phyloP scores from a whole-genome alignment of 2,888 invertebrate species.

The Brachypalpus laphriformis region DNA sequence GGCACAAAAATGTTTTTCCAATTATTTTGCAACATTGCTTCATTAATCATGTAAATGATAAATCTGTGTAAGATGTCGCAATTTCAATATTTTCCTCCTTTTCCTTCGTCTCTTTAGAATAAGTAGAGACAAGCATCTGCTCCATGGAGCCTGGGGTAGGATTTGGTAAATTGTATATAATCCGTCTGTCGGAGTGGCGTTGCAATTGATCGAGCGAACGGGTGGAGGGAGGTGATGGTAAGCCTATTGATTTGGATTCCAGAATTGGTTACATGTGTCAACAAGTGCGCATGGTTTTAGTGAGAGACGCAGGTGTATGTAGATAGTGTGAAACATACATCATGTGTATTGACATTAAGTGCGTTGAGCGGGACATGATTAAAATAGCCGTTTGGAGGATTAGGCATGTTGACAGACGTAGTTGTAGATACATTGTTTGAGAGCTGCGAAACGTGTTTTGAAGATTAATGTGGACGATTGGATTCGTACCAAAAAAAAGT shows the following conservation, averaged over 20 bases:
- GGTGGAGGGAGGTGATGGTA: not conserved
- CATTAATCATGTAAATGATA: slow-evolving; percentile 80
- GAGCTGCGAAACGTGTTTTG: slow-evolving; percentile 34
- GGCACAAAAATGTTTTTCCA: slow-evolving; percentile 78
- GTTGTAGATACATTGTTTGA: slow-evolving; percentile 41
- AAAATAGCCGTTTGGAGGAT: slow-evolving; percentile 25
- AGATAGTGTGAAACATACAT: slow-evolving; percentile 68
- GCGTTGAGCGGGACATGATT: slow-evolving; percentile 72
- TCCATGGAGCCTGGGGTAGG: slow-evolving; percentile 6
- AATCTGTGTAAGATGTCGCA: slow-evolving; percentile 76
- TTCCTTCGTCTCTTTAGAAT: not conserved
- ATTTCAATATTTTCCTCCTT: slow-evolving; percentile 24
- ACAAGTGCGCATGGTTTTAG: slow-evolving; percentile 51
- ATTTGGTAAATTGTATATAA: slow-evolving; percentile 53
- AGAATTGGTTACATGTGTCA: slow-evolving; percentile 69
- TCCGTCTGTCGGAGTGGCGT: slow-evolving; percentile 4
- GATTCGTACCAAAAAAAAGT: too few species aligned
- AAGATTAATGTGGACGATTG: slow-evolving; percentile 35
- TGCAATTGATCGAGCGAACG: not conserved
- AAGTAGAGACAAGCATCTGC: not conserved
- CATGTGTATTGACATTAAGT: slow-evolving; percentile 65
- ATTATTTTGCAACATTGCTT: slow-evolving; percentile 79
- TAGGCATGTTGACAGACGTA: slow-evolving; percentile 50
- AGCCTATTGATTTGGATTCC: slow-evolving; percentile 65
- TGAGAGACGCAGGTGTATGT: slow-evolving; percentile 59